Percentiles rank a stretch among this genome's conserved stretches.
Evolutionary conservation across 2,888 invertebrate genomes (phyloP).

Genomic region (Campaea margaritaria): DNA sequence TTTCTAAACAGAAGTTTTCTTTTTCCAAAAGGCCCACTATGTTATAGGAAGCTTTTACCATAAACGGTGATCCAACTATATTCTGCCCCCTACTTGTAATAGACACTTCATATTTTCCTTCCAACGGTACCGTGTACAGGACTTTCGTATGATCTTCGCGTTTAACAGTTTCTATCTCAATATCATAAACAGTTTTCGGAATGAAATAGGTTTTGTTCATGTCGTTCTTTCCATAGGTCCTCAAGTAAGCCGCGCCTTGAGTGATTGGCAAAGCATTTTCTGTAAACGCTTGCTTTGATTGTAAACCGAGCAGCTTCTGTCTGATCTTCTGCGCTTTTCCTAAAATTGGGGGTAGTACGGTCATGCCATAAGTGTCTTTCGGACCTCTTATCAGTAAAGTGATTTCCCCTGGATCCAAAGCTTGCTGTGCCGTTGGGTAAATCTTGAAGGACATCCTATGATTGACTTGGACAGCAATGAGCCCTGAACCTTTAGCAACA

Average conservation of each 20-base stretch:
- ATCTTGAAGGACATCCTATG: conserved; percentile 85
- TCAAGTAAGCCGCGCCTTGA: conserved; percentile 75
- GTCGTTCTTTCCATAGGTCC: conserved; percentile 76
- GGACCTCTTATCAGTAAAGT: conserved; percentile 80
- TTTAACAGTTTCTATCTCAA: conserved; percentile 78
- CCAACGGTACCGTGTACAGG: conserved; percentile 76
- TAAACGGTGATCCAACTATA: conserved; percentile 86
- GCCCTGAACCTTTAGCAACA: conserved; percentile 86
- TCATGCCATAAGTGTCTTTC: conserved; percentile 75
- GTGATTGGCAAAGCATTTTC: conserved; percentile 75
- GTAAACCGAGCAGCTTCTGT: conserved; percentile 74
- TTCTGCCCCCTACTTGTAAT: conserved; percentile 84
- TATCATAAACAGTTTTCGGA: conserved; percentile 79
- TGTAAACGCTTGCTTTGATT: conserved; percentile 66
- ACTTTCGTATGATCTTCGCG: conserved; percentile 81
- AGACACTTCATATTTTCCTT: conserved; percentile 85
- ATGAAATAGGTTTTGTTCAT: conserved; percentile 79
- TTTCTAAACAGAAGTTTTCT: conserved; percentile 73
- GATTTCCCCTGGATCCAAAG: conserved; percentile 77
- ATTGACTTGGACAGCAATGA: conserved; percentile 84
- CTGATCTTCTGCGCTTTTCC: conserved; percentile 79
- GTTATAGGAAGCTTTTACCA: conserved; percentile 74
- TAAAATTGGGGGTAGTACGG: conserved; percentile 72
- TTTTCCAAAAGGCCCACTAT: conserved; percentile 67
- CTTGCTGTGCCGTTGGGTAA: conserved; percentile 83